A percentile compares a stretch with the other conserved stretches of the same genome.
Evolutionary conservation across 2,797 vertebrate genomes (phyloP).

Genomic region (Hippopotamyrus pictus): DNA sequence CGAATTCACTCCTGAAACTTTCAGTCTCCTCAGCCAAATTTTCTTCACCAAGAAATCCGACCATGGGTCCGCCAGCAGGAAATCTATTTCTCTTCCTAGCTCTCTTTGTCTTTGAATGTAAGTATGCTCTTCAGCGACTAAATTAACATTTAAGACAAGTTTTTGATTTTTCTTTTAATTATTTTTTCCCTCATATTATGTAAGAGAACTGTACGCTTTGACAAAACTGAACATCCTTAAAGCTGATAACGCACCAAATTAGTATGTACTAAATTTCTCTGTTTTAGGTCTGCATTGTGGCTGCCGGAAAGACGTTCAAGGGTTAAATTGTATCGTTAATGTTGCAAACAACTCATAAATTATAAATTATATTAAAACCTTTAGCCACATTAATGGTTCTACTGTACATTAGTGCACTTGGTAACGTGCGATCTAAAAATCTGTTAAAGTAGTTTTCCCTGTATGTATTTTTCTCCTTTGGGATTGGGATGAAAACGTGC

Average conservation of each 20-base stretch:
- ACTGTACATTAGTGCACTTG: slow-evolving; percentile 4
- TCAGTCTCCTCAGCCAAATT: not conserved
- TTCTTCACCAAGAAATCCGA: not conserved
- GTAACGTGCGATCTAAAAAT: not conserved
- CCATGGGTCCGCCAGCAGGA: not conserved
- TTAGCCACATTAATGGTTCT: not conserved
- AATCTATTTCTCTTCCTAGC: not conserved
- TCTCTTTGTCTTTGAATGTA: slow-evolving; percentile 11
- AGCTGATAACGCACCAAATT: not conserved
- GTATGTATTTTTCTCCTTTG: not conserved
- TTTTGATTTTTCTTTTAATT: not conserved
- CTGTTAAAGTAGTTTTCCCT: not conserved
- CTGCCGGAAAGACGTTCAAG: not conserved
- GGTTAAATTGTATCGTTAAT: not conserved
- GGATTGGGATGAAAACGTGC: not conserved
- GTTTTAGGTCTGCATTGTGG: too few species aligned
- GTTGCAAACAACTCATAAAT: not conserved
- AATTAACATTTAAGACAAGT: not conserved
- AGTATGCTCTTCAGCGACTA: not conserved
- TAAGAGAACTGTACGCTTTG: not conserved
- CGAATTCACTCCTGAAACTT: not conserved
- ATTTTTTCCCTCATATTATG: not conserved
- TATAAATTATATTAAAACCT: not conserved
- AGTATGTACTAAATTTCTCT: not conserved
- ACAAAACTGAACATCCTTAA: not conserved